Conservation (phyloP, 2,113 vertebrate genomes). For the Macquaria ambigua region DNA sequence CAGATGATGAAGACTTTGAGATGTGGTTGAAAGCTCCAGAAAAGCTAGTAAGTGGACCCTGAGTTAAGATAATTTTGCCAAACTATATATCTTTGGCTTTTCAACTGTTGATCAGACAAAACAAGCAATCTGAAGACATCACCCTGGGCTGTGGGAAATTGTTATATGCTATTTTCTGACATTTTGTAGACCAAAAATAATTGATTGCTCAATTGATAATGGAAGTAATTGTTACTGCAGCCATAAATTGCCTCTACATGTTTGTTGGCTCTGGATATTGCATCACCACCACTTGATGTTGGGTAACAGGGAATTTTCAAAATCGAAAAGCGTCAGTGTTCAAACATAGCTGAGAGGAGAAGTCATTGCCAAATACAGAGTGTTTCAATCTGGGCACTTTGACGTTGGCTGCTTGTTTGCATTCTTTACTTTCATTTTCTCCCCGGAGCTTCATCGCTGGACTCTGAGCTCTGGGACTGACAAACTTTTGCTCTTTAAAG, state of each 20-base stretch:
- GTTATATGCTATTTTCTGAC: neutral
- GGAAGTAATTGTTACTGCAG: neutral
- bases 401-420: slow-evolving; percentile 7
- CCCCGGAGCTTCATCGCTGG: neutral
- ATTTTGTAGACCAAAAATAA: neutral
- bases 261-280: neutral
- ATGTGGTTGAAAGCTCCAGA: too few species aligned
- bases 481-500: slow-evolving; percentile 1
- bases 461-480: neutral
- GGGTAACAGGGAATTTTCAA: slow-evolving; percentile 14
- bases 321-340: neutral
- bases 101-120: too few species aligned
- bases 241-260: too few species aligned
- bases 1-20: too few species aligned
- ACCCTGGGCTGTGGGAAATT: neutral
- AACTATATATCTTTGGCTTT: too few species aligned
- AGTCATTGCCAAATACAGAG: slow-evolving; percentile 6
- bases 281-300: slow-evolving; percentile 3
- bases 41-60: too few species aligned
- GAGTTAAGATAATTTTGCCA: too few species aligned
- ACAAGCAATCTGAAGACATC: neutral
- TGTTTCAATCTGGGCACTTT: slow-evolving; percentile 19
- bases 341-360: neutral
- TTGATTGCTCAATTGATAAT: neutral
- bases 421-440: slow-evolving; percentile 53